Conservation (phyloP, 2,888 invertebrate genomes). For the Pollenia amentaria region DNA sequence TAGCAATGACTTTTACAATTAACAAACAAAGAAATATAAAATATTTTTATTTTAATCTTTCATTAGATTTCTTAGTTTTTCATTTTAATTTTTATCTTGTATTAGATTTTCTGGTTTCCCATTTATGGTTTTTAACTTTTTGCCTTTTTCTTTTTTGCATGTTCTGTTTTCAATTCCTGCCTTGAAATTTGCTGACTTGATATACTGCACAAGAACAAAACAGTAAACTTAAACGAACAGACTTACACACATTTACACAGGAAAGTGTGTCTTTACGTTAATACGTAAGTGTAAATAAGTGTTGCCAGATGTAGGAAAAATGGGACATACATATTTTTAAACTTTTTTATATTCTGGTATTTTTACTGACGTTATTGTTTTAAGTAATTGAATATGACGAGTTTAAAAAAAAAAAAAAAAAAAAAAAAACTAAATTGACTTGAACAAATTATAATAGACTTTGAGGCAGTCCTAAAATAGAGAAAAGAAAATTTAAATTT, state of each 20-base stretch:
- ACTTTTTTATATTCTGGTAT: too few species aligned
- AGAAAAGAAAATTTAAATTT: too few species aligned
- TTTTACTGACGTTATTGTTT: too few species aligned
- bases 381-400: too few species aligned
- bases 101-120: slow-evolving; percentile 12
- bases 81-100: slow-evolving; percentile 3
- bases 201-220: neutral
- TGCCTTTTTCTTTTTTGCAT: neutral
- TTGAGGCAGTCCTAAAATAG: too few species aligned
- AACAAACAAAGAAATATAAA: neutral
- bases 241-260: neutral
- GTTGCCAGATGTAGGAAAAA: too few species aligned
- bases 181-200: slow-evolving; percentile 22
- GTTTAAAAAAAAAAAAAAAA: too few species aligned
- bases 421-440: too few species aligned
- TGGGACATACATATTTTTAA: too few species aligned
- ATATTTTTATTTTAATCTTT: slow-evolving; percentile 17
- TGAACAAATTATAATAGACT: too few species aligned
- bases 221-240: neutral
- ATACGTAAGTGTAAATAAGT: neutral
- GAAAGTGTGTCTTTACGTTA: neutral
- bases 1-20: neutral
- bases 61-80: neutral
- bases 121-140: slow-evolving; percentile 25
- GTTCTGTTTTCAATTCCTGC: neutral